phyloP scores from a whole-genome alignment of 2,888 invertebrate genomes.

The Sesamia inferens region DNA sequence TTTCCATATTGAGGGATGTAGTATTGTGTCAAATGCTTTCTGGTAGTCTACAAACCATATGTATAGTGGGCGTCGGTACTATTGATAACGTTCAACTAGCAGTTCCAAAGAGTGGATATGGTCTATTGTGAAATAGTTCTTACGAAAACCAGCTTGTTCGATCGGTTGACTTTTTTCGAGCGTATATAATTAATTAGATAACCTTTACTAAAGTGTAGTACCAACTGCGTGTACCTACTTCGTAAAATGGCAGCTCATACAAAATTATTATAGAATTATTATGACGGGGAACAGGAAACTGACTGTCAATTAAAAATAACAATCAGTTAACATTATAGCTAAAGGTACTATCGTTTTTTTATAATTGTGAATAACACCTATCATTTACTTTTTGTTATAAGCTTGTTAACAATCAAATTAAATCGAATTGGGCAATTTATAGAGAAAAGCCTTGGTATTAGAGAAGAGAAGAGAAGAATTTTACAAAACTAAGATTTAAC shows the following conservation, averaged over 20 bases:
- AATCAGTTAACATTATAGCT: conserved; percentile 6
- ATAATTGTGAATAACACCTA: conserved; percentile 16
- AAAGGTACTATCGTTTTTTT: not conserved
- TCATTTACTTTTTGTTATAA: conserved; percentile 12
- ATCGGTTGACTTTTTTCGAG: too few species aligned
- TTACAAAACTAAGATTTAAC: not conserved
- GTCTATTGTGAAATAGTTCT: too few species aligned
- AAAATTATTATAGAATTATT: not conserved
- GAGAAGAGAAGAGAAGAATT: conserved; percentile 7
- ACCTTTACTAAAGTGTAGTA: not conserved
- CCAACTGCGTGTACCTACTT: not conserved
- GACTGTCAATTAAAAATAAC: conserved; percentile 1
- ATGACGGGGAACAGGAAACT: not conserved
- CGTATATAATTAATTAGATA: not conserved
- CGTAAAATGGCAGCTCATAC: not conserved
- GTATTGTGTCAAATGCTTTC: too few species aligned
- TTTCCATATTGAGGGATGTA: too few species aligned
- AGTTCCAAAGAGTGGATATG: too few species aligned
- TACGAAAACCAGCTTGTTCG: too few species aligned
- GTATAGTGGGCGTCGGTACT: too few species aligned
- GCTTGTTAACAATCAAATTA: not conserved
- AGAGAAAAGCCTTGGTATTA: not conserved
- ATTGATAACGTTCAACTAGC: too few species aligned
- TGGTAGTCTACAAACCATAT: too few species aligned
- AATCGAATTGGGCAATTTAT: not conserved